Conservation (phyloP, 1,140 invertebrate species). For the Melitaea cinxia region DNA sequence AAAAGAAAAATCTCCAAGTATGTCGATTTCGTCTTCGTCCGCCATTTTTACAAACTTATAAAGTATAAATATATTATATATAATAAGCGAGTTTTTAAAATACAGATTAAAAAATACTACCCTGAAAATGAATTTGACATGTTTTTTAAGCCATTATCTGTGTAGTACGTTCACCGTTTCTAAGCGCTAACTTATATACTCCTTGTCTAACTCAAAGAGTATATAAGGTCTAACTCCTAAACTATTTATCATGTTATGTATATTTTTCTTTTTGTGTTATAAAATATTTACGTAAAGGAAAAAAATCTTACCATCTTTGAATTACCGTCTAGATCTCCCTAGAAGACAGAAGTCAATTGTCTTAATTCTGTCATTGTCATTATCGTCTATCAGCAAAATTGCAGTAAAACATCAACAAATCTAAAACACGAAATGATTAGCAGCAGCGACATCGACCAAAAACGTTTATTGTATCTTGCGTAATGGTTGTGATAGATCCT, state of each 20-base stretch:
- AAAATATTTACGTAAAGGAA: too few relatives aligned
- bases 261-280: too few relatives aligned
- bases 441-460: not conserved
- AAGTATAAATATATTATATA: not conserved
- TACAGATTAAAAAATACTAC: not conserved
- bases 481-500: constrained; percentile 19
- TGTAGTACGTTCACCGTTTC: too few relatives aligned
- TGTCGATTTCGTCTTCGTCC: constrained; percentile 79
- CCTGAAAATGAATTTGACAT: too few relatives aligned
- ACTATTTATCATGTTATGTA: too few relatives aligned
- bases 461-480: constrained; percentile 29
- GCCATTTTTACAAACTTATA: constrained; percentile 57
- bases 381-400: not conserved
- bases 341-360: too few relatives aligned
- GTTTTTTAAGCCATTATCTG: too few relatives aligned
- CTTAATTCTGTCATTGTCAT: not conserved
- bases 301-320: too few relatives aligned
- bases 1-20: constrained; percentile 80
- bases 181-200: too few relatives aligned
- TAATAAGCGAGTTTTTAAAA: not conserved
- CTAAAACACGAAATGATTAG: not conserved
- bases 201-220: too few relatives aligned
- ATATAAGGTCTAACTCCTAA: too few relatives aligned
- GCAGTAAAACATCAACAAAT: constrained; percentile 18
- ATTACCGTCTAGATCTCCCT: too few relatives aligned